phyloP scores from a whole-genome alignment of 2,888 invertebrate species.

The Nemurella pictetii region DNA sequence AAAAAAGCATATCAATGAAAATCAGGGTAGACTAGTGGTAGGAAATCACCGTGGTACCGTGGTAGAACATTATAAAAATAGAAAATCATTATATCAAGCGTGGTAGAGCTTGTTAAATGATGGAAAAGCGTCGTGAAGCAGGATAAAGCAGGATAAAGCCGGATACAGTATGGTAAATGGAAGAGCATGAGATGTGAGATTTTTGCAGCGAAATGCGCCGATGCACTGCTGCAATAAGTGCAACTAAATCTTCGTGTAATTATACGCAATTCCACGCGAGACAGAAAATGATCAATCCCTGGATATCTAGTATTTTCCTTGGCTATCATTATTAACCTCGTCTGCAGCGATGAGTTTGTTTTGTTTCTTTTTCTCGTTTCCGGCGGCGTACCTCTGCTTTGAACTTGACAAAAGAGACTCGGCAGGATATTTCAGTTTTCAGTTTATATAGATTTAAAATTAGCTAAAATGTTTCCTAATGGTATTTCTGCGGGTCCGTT shows the following conservation, averaged over 20 bases:
- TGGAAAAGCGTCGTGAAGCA: too few species aligned
- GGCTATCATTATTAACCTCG: background rate
- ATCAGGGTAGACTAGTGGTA: too few species aligned
- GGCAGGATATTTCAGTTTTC: slow-evolving; percentile 19
- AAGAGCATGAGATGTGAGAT: too few species aligned
- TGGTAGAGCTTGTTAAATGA: too few species aligned
- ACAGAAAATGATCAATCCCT: slow-evolving; percentile 1
- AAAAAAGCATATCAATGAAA: too few species aligned
- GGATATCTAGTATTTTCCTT: background rate
- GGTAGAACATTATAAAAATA: too few species aligned
- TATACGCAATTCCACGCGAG: background rate
- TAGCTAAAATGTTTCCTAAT: slow-evolving; percentile 29
- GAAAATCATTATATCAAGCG: too few species aligned
- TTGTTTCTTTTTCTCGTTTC: slow-evolving; percentile 1
- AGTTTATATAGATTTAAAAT: slow-evolving; percentile 27
- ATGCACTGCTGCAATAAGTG: background rate
- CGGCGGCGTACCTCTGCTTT: slow-evolving; percentile 17
- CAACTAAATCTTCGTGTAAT: background rate
- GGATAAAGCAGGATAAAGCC: too few species aligned
- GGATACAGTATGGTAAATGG: too few species aligned
- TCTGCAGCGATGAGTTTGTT: background rate
- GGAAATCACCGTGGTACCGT: too few species aligned
- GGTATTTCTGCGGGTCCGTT: slow-evolving; percentile 23
- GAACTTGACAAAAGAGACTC: slow-evolving; percentile 12
- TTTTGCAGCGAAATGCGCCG: too few species aligned